Percentiles rank a stretch among this genome's conserved stretches.
These are phyloP conservation scores for Temnothorax unifasciatus DNA, from an alignment of 2,888 invertebrate species.

Conservation along the genomic window DNA sequence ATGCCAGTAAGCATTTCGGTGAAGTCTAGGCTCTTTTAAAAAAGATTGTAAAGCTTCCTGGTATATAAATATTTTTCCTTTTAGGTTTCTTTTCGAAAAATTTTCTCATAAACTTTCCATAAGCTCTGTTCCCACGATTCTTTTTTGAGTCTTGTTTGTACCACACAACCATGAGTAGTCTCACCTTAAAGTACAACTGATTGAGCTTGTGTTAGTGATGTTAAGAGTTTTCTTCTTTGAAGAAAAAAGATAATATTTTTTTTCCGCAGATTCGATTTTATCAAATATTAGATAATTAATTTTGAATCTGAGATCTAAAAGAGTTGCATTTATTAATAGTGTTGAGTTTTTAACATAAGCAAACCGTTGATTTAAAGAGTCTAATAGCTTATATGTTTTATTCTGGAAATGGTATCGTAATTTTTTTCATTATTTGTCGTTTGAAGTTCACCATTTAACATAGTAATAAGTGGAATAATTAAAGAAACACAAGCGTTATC, in stretches of 20 bases:
- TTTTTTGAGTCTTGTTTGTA: neutral
- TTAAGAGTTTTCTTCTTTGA: neutral
- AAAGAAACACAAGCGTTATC: slow-evolving; percentile 19
- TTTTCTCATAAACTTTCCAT: neutral
- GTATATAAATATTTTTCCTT: neutral
- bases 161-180: neutral
- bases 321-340: neutral
- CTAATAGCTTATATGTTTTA: slow-evolving; percentile 8
- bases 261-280: slow-evolving; percentile 5
- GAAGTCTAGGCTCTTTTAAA: neutral
- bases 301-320: slow-evolving; percentile 15
- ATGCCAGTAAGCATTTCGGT: slow-evolving; percentile 10
- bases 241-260: neutral
- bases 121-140: neutral
- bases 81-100: neutral
- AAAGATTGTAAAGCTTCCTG: neutral
- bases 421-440: neutral
- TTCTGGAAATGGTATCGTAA: neutral
- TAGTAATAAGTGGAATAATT: slow-evolving; percentile 7
- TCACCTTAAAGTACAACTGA: neutral
- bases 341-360: slow-evolving; percentile 16
- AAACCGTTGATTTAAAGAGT: slow-evolving; percentile 13
- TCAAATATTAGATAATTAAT: neutral
- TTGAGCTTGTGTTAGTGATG: neutral
- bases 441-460: slow-evolving; percentile 10